These are phyloP conservation scores for Botia almorhae DNA, from an alignment of 2,797 vertebrate species.

Conservation along the genomic window DNA sequence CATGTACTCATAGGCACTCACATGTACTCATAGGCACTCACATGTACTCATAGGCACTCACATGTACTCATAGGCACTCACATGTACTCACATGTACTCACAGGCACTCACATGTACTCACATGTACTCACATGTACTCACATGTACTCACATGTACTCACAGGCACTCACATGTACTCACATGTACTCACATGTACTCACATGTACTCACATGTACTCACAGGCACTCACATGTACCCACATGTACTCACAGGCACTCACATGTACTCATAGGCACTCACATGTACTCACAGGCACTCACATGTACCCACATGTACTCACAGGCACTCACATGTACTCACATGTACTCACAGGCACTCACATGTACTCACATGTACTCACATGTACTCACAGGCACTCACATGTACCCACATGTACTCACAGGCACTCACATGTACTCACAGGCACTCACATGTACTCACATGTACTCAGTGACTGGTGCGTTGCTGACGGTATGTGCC, in stretches of 20 bases:
- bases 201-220: conserved; percentile 99
- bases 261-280: conserved; percentile 99
- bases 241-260: too few relatives aligned
- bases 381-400: conserved; percentile 99
- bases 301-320: conserved; percentile 99
- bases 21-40: conserved; percentile 99
- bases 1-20: conserved; percentile 99
- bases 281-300: conserved; percentile 99
- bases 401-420: conserved; percentile 99
- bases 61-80: conserved; percentile 99
- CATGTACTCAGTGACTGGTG: conserved; percentile 98
- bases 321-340: conserved; percentile 99
- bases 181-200: conserved; percentile 99
- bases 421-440: conserved; percentile 99
- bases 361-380: conserved; percentile 99
- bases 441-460: conserved; percentile 99
- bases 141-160: conserved; percentile 99
- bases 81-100: conserved; percentile 99
- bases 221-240: conserved; percentile 99
- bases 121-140: conserved; percentile 99
- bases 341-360: too few relatives aligned
- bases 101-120: conserved; percentile 99
- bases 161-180: conserved; percentile 99
- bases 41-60: conserved; percentile 99
- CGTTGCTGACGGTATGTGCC: conserved; percentile 98